Evolutionary conservation across 53 echinoderm and acorn worm species (phyloP), one percentile per base, ranked within the genome.

Genomic region (Hippasteria phrygiana): DNA sequence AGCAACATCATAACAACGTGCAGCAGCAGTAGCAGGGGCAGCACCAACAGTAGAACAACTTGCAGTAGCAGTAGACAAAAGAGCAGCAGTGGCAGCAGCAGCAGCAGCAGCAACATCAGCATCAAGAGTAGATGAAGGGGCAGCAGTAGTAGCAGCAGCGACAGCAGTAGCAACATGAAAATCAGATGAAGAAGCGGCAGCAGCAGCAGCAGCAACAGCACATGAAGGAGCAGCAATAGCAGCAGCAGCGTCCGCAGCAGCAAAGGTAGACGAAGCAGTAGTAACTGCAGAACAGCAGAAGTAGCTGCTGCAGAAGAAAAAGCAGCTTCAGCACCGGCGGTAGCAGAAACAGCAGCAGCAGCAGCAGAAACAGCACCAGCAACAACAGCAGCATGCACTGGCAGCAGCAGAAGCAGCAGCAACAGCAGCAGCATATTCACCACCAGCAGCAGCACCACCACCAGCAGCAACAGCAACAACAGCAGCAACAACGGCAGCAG

Each of bases 371-470:
- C 8, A 48, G 14, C 48, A 10, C 48, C 14, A 48, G 14, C 8
- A 10, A 48, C 8, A 48, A 48, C 8, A 48, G 14, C 8, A 14
- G 48, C 14, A 8, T 10, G 48, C 8, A 48, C 8, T 48, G 14
- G 48, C 8, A 48, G 48, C 48, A 48, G 48, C 48, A 48, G 48
- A 48, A 8, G 33, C 73, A 73, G 33, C 34, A 73, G 33, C 73
- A 73, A 17, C 73, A 73, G 18, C 34, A 73, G 18, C 34, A 36
- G n/a, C 73, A 73, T 77, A 16, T 16, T 77, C 50, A 77, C 9
- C 50, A 77, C n/a, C 78, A 77, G 37, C 47, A 77, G 37, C 78
- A 77, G n/a, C 78, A 77, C n/a, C 78, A 77, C 22, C 78, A 77
- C n/a, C 78, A 77, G 37, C 47, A 77, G 37, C 47, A 77, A n/a